These are phyloP conservation scores for Germaria angustata DNA, from an alignment of 2,888 invertebrate species.

Conservation along the genomic window DNA sequence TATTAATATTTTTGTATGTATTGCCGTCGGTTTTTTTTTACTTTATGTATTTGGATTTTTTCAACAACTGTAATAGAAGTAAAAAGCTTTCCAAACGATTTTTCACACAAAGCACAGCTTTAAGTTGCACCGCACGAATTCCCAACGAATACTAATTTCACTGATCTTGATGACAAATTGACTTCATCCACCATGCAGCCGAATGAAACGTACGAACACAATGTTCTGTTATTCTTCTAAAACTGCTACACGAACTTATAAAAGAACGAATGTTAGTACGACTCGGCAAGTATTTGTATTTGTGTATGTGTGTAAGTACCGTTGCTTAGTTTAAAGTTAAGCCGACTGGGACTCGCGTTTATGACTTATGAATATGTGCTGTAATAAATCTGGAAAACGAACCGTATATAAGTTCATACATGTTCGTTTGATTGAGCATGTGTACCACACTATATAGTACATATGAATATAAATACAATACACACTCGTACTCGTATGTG, in stretches of 20 bases:
- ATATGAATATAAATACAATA: too few species aligned
- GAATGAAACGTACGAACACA: conserved; percentile 19
- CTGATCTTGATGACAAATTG: conserved; percentile 72
- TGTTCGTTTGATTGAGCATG: too few species aligned
- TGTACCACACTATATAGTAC: too few species aligned
- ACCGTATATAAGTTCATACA: not conserved
- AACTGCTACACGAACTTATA: conserved; percentile 15
- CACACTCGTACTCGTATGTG: not conserved
- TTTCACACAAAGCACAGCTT: conserved; percentile 57
- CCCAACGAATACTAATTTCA: conserved; percentile 71
- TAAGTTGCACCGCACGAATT: conserved; percentile 68
- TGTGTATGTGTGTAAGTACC: not conserved
- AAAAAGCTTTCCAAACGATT: conserved; percentile 1
- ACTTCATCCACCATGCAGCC: conserved; percentile 68
- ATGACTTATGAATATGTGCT: not conserved
- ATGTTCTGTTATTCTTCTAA: conserved; percentile 18
- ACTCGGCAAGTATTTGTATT: conserved; percentile 20
- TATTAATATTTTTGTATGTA: not conserved
- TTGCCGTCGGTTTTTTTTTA: conserved; percentile 38
- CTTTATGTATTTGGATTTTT: not conserved
- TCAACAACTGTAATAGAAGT: conserved; percentile 23
- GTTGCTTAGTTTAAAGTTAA: conserved; percentile 19
- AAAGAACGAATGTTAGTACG: not conserved
- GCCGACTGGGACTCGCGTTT: conserved; percentile 43
- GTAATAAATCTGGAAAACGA: not conserved